phyloP scores from a whole-genome alignment of 2,888 invertebrate species.

The Metopia argyrocephala region DNA sequence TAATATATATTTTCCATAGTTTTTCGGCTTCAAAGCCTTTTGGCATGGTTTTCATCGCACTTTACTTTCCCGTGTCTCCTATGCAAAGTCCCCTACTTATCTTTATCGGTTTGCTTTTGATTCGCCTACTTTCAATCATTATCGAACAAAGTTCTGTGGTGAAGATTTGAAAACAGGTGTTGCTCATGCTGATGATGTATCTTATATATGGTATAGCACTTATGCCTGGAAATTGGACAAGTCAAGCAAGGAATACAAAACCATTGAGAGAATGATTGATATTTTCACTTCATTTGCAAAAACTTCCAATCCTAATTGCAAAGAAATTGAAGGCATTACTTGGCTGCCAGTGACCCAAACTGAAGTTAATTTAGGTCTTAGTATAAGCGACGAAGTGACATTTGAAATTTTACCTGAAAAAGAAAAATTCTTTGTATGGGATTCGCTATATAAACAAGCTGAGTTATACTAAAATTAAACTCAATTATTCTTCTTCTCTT shows the following conservation, averaged over 20 bases:
- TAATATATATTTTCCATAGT: slow-evolving; percentile 68
- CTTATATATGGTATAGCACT: slow-evolving; percentile 73
- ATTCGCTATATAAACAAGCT: slow-evolving; percentile 68
- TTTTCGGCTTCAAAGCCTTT: slow-evolving; percentile 74
- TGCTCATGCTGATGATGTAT: slow-evolving; percentile 76
- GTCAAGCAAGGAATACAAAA: slow-evolving; percentile 70
- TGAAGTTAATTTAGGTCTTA: slow-evolving; percentile 69
- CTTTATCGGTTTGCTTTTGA: slow-evolving; percentile 76
- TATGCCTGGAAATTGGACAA: slow-evolving; percentile 64
- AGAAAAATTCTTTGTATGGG: slow-evolving; percentile 72
- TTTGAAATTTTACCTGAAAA: slow-evolving; percentile 70
- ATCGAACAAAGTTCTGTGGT: slow-evolving; percentile 72
- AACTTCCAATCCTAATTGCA: slow-evolving; percentile 73
- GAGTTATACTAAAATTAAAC: slow-evolving; percentile 29
- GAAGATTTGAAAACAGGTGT: slow-evolving; percentile 71
- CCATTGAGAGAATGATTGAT: slow-evolving; percentile 73
- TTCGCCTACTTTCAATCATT: slow-evolving; percentile 74
- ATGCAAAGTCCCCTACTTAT: slow-evolving; percentile 72
- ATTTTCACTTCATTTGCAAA: slow-evolving; percentile 73
- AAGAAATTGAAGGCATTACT: slow-evolving; percentile 57
- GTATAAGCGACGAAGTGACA: slow-evolving; percentile 70
- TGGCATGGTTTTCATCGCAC: slow-evolving; percentile 76
- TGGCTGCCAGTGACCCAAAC: slow-evolving; percentile 70
- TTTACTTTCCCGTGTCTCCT: slow-evolving; percentile 69
- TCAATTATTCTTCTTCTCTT: neutral